Percentiles rank a stretch among this genome's conserved stretches.
phyloP scores from a whole-genome alignment of 1,140 invertebrate species.

The Bilobella aurantiaca region DNA sequence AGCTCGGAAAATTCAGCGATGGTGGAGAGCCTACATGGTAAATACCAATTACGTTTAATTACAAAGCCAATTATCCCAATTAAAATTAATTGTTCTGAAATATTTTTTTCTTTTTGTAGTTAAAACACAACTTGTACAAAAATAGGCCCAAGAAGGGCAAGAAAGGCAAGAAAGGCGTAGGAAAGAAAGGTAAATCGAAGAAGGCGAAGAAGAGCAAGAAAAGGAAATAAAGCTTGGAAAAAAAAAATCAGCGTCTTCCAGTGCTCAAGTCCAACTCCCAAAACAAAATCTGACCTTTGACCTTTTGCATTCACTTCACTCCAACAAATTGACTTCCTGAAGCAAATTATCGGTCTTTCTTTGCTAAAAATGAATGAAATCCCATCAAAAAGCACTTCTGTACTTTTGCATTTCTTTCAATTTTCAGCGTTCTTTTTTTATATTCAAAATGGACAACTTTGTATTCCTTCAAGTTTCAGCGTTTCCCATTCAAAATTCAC shows the following conservation, averaged over 20 bases:
- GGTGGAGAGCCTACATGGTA: slow-evolving; percentile 34
- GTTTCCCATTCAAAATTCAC: too few relatives aligned
- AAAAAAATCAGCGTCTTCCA: slow-evolving; percentile 11
- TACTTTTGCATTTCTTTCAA: too few relatives aligned
- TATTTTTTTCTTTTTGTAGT: slow-evolving; percentile 14
- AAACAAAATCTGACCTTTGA: neutral
- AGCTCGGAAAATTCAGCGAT: slow-evolving; percentile 32
- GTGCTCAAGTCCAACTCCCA: too few relatives aligned
- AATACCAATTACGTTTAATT: slow-evolving; percentile 6
- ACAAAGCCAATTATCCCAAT: neutral
- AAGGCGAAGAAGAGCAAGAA: slow-evolving; percentile 20
- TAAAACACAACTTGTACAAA: slow-evolving; percentile 28
- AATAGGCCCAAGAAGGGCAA: slow-evolving; percentile 26
- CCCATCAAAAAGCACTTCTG: too few relatives aligned
- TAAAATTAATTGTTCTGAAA: neutral
- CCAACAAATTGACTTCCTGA: neutral
- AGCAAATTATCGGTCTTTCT: neutral
- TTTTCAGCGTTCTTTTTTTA: too few relatives aligned
- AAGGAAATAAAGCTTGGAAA: slow-evolving; percentile 1
- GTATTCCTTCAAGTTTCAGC: too few relatives aligned
- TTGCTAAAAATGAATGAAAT: too few relatives aligned
- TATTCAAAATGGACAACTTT: too few relatives aligned
- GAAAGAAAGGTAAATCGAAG: slow-evolving; percentile 24
- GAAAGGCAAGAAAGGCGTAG: slow-evolving; percentile 25
- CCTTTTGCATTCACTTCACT: neutral